phyloP scores from a whole-genome alignment of 2,888 invertebrate species.

The Ischnura elegans region DNA sequence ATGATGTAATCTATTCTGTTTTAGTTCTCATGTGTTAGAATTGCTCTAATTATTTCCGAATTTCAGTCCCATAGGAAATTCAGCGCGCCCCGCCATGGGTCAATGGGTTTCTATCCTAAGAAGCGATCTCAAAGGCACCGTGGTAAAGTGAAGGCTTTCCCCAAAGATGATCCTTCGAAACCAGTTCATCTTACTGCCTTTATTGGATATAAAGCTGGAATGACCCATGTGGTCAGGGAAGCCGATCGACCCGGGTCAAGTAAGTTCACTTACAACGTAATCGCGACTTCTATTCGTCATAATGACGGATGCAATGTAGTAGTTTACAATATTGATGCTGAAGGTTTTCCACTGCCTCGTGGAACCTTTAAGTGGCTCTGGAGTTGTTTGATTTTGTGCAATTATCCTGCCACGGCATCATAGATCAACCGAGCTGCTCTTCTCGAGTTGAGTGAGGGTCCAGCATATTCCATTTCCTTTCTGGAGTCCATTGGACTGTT shows the following conservation, averaged over 20 bases:
- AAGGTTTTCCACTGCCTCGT: slow-evolving; percentile 41
- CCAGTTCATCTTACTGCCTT: slow-evolving; percentile 99
- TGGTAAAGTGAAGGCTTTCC: slow-evolving; percentile 99
- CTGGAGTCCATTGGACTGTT: slow-evolving; percentile 69
- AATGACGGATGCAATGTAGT: too few relatives aligned
- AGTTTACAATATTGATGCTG: not conserved
- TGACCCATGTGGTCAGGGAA: slow-evolving; percentile 99
- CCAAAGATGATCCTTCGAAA: slow-evolving; percentile 97
- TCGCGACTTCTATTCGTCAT: too few relatives aligned
- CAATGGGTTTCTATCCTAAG: slow-evolving; percentile 99
- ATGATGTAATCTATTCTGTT: not conserved
- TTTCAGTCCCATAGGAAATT: slow-evolving; percentile 99
- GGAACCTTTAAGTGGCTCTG: slow-evolving; percentile 74
- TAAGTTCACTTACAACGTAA: slow-evolving; percentile 81
- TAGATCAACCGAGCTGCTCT: slow-evolving; percentile 68
- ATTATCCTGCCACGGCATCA: slow-evolving; percentile 71
- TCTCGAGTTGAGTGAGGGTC: slow-evolving; percentile 68
- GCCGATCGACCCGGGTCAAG: slow-evolving; percentile 99
- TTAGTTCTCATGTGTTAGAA: accelerated
- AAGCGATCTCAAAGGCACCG: slow-evolving; percentile 97
- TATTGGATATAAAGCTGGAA: slow-evolving; percentile 99
- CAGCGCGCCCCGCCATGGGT: slow-evolving; percentile 99
- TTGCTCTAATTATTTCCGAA: slow-evolving; percentile 28
- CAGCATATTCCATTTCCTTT: slow-evolving; percentile 70
- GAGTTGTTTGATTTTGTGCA: slow-evolving; percentile 76